phyloP scores from a whole-genome alignment of 2,888 invertebrate genomes.

The Lasius fuliginosus region DNA sequence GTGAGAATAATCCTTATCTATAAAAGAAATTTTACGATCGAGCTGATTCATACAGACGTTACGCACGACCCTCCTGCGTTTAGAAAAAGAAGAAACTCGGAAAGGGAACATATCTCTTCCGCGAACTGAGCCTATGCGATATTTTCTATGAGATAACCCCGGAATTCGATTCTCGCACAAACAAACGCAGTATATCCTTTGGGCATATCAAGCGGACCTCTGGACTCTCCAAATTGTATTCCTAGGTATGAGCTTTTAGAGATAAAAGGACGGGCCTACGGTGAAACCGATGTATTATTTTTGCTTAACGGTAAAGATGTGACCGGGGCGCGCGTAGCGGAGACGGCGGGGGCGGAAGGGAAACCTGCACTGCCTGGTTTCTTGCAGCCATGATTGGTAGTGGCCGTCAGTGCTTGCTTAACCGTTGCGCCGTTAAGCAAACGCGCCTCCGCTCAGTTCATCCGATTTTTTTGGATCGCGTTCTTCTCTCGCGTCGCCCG shows the following conservation, averaged over 20 bases:
- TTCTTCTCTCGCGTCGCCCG: background rate
- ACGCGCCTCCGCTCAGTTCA: slow-evolving; percentile 19
- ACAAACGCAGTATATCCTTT: background rate
- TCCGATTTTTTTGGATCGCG: background rate
- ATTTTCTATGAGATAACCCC: background rate
- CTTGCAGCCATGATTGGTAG: slow-evolving; percentile 79
- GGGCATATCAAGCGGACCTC: background rate
- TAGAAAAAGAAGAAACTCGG: background rate
- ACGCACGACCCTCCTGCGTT: background rate
- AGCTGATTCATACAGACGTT: background rate
- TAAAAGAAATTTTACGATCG: background rate
- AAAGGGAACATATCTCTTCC: background rate
- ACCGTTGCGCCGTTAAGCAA: slow-evolving; percentile 62
- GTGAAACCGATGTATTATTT: slow-evolving; percentile 44
- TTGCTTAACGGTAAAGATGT: slow-evolving; percentile 73
- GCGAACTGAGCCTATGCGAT: background rate
- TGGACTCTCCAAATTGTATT: background rate
- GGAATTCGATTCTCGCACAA: background rate
- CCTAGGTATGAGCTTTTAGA: background rate
- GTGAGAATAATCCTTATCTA: background rate
- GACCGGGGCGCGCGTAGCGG: slow-evolving; percentile 39
- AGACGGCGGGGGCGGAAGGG: slow-evolving; percentile 68
- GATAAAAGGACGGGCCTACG: background rate
- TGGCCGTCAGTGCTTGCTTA: slow-evolving; percentile 70
- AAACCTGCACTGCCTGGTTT: slow-evolving; percentile 67